Evolutionary conservation across 1,140 invertebrate species (phyloP), one percentile per base, ranked within the genome.

Genomic region (Zaprionus kolodkinae): DNA sequence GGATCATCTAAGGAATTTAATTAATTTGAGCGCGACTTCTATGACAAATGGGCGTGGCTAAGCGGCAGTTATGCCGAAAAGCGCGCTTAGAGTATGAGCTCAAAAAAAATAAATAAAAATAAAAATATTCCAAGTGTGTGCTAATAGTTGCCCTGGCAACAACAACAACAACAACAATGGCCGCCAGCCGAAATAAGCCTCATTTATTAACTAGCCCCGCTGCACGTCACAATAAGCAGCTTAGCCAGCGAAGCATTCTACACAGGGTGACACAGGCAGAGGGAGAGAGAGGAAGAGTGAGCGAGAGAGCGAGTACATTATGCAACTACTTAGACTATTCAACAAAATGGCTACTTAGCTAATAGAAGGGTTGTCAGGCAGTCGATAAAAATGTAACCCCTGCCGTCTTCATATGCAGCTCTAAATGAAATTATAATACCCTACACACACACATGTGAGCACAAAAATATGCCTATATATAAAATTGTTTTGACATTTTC

Each of bases 401-500:
- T 78, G 84, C 56, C 43, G 84, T 33, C 69, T 54, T 54, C 70
- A 21, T 77, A 63, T 79, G 63, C 48, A 60, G 66, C 52, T 57
- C 63, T 80, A 91, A 88, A 91, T 88, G 81, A 91, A 91, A 91
- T 88, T 87, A 89, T 84, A 88, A 78, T 88, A 68, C 81, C 64
- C 40, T 48, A 67, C 64, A 67, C 30, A 65, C 45, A 50, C 67
- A 69, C 64, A 57, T 54, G 45, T 25, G 62, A 64, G 48, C 56
- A 52, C 6, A 15, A 27, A 62, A 56, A 57, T 71, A 43, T 70
- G 9, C 33, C 45, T 33, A 64, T 75, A 74, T 74, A 78, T 79
- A 79, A 70, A 81, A 85, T 64, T 91, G 88, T 91, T 91, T 91
- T 91, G 88, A 91, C 88, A 91, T 91, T 91, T 79, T 78, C 38